Percentiles rank a stretch among this genome's conserved stretches.
Evolutionary conservation across 2,888 invertebrate species (phyloP).

Genomic region (Cosmopolites sordidus): DNA sequence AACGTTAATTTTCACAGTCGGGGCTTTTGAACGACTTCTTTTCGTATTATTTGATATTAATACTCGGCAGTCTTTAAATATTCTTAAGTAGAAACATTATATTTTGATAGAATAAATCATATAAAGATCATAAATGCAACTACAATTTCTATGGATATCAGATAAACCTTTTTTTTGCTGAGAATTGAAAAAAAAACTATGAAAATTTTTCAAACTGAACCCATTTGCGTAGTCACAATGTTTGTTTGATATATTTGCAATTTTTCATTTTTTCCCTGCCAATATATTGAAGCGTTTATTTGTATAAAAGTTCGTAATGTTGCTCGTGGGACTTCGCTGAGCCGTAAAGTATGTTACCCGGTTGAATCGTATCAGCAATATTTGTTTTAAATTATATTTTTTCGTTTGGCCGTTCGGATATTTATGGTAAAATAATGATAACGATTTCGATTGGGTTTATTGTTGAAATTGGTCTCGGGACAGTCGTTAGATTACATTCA

Average conservation of each 20-base stretch:
- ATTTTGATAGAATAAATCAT: no score
- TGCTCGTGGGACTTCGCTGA: constrained; percentile 11
- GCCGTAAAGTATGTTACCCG: constrained; percentile 21
- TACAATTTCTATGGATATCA: no score
- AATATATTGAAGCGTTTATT: constrained; percentile 16
- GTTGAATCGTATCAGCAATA: constrained; percentile 20
- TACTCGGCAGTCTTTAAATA: no score
- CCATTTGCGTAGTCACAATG: background rate
- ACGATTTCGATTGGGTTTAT: background rate
- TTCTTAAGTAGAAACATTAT: no score
- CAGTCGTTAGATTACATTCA: background rate
- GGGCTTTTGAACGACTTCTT: no score
- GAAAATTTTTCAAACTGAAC: background rate
- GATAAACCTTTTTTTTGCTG: no score
- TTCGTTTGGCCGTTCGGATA: constrained; percentile 1
- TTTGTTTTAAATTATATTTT: constrained; percentile 25
- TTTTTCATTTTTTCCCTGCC: constrained; percentile 12
- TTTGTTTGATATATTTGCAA: constrained; percentile 13
- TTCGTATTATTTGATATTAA: no score
- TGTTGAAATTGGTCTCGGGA: background rate
- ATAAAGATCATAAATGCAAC: no score
- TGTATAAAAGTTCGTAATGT: constrained; percentile 21
- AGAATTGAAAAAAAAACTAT: no score
- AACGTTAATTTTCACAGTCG: no score
- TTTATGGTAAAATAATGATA: constrained; percentile 6